A percentile compares a stretch with the other conserved stretches of the same genome.
Evolutionary conservation across 1,140 invertebrate species (phyloP).

Genomic region (Sarcophaga peregrina): DNA sequence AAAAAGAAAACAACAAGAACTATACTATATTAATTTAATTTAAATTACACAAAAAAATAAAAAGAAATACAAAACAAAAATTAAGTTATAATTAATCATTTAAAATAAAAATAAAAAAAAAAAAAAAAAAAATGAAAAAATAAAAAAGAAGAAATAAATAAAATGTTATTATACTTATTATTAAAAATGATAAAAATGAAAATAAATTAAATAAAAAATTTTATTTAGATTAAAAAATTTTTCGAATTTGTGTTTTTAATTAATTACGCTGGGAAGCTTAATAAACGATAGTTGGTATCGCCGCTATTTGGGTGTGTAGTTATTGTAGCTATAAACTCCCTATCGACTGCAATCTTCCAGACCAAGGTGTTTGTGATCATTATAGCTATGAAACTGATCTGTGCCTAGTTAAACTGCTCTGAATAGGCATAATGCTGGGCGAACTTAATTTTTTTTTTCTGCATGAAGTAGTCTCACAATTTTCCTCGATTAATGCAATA

Average conservation of each 20-base stretch:
- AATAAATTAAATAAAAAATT: slow-evolving; percentile 66
- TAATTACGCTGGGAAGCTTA: not conserved
- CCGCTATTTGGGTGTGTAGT: no score
- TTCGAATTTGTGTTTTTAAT: slow-evolving; percentile 22
- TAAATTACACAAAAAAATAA: slow-evolving; percentile 26
- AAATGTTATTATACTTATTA: slow-evolving; percentile 67
- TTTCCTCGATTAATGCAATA: no score
- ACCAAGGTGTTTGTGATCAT: no score
- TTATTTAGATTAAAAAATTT: slow-evolving; percentile 63
- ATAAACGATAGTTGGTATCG: no score
- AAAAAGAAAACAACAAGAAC: slow-evolving; percentile 53
- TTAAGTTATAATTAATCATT: slow-evolving; percentile 40
- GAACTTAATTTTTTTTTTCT: no score
- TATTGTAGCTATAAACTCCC: no score
- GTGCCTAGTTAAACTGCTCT: no score
- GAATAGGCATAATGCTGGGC: no score
- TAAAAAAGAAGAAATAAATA: slow-evolving; percentile 33
- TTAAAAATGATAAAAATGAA: slow-evolving; percentile 62
- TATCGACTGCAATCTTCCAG: no score
- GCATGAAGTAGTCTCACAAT: no score
- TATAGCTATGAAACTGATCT: no score
- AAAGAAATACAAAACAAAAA: slow-evolving; percentile 16
- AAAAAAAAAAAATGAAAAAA: slow-evolving; percentile 30
- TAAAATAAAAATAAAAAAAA: slow-evolving; percentile 14
- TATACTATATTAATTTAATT: slow-evolving; percentile 37